These are phyloP conservation scores for Trematomus bernacchii DNA, from an alignment of 2,797 vertebrate species.

Conservation along the genomic window DNA sequence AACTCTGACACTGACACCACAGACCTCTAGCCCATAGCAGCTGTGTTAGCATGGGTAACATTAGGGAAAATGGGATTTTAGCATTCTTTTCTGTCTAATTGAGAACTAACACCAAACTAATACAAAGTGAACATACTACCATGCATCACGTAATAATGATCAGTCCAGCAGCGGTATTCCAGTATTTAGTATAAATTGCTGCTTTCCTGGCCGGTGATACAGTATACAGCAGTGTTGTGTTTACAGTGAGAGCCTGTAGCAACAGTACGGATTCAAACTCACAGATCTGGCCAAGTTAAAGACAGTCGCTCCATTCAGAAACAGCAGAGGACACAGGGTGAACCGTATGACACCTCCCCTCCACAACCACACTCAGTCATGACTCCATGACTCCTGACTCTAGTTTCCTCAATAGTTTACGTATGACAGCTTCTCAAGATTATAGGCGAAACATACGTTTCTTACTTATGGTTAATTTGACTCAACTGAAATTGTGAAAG, in stretches of 20 bases:
- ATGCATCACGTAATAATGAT: neutral
- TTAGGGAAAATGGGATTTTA: neutral
- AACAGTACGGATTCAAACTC: constrained; percentile 53
- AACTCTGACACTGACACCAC: neutral
- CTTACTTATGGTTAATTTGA: too few species aligned
- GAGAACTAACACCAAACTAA: neutral
- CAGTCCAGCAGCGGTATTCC: neutral
- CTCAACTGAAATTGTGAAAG: neutral
- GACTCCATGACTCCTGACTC: constrained; percentile 51
- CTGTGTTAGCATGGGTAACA: neutral
- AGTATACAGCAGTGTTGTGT: constrained; percentile 34
- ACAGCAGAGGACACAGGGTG: constrained; percentile 37
- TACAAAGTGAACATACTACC: neutral
- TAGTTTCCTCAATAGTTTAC: constrained; percentile 16
- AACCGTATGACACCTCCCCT: constrained; percentile 40
- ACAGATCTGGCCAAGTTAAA: constrained; percentile 49
- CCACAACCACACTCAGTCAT: constrained; percentile 14
- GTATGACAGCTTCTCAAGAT: constrained; percentile 13
- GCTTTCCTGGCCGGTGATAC: neutral
- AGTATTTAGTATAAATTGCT: constrained; percentile 5
- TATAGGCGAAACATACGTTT: neutral
- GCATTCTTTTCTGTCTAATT: neutral
- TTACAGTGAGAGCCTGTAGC: constrained; percentile 46
- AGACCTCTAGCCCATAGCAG: neutral
- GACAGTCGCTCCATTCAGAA: constrained; percentile 65